These are phyloP conservation scores for Cyanoramphus novaezelandiae DNA, from an alignment of 2,113 vertebrate genomes.

Conservation along the genomic window DNA sequence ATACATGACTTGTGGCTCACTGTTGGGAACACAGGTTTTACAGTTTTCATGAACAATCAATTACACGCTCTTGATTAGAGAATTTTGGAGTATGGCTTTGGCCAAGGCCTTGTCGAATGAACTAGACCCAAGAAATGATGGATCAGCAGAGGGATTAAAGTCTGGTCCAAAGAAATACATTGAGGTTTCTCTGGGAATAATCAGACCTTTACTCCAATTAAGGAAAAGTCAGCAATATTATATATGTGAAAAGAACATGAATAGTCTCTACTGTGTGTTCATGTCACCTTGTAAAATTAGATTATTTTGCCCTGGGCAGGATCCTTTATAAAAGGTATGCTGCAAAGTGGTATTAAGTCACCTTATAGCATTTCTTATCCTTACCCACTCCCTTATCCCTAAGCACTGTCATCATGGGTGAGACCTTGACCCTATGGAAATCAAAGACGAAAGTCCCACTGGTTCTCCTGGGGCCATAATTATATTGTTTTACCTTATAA, in stretches of 20 bases:
- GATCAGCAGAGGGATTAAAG: conserved; percentile 29
- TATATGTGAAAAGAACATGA: neutral
- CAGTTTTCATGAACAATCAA: neutral
- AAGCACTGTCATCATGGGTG: neutral
- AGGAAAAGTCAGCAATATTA: neutral
- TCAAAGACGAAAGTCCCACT: neutral
- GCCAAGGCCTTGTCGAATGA: conserved; percentile 36
- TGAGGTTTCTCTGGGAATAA: neutral
- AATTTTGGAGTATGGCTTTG: conserved; percentile 16
- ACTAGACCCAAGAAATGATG: conserved; percentile 30
- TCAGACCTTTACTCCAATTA: neutral
- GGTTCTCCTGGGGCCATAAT: neutral
- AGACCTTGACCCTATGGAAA: neutral
- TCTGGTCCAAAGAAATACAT: neutral
- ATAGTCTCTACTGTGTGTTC: neutral
- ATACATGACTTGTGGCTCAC: neutral
- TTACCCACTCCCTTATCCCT: neutral
- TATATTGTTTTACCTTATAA: neutral
- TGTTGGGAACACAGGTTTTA: neutral
- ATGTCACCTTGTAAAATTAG: neutral
- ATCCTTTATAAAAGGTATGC: neutral
- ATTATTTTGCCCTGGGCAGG: neutral
- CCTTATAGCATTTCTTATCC: neutral
- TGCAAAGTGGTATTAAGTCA: neutral
- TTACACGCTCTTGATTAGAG: conserved; percentile 18